Evolutionary conservation across 2,888 invertebrate genomes (phyloP).

Genomic region (Melitaea athalia): DNA sequence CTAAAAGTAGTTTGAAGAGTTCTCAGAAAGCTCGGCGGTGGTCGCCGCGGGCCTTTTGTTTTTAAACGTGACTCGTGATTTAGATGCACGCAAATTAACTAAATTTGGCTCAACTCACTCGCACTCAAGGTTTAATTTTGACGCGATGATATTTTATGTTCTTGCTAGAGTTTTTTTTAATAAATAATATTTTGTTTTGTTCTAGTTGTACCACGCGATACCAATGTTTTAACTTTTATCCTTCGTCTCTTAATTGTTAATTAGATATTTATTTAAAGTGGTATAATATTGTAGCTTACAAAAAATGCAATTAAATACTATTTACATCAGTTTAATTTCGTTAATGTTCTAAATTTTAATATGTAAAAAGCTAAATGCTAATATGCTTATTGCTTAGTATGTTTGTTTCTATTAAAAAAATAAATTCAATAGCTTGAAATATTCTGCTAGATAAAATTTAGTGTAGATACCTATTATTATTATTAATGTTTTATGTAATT

Average conservation of each 20-base stretch:
- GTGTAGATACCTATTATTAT: neutral
- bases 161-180: slow-evolving; percentile 5
- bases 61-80: slow-evolving; percentile 72
- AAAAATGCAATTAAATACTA: too few species aligned
- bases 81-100: slow-evolving; percentile 72
- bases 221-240: too few species aligned
- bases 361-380: too few species aligned
- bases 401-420: too few species aligned
- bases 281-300: too few species aligned
- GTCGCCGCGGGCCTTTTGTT: slow-evolving; percentile 71
- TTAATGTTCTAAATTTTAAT: neutral
- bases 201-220: neutral
- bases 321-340: too few species aligned
- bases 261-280: too few species aligned
- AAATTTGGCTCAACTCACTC: slow-evolving; percentile 55
- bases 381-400: too few species aligned
- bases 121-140: slow-evolving; percentile 23
- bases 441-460: neutral
- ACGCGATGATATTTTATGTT: slow-evolving; percentile 22
- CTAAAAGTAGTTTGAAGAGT: slow-evolving; percentile 57
- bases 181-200: neutral
- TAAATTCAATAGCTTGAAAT: neutral
- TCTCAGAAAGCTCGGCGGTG: slow-evolving; percentile 67
- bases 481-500: neutral
- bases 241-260: too few species aligned